These are phyloP conservation scores for Laupala kohalensis DNA, from an alignment of 1,140 invertebrate genomes.

Conservation along the genomic window DNA sequence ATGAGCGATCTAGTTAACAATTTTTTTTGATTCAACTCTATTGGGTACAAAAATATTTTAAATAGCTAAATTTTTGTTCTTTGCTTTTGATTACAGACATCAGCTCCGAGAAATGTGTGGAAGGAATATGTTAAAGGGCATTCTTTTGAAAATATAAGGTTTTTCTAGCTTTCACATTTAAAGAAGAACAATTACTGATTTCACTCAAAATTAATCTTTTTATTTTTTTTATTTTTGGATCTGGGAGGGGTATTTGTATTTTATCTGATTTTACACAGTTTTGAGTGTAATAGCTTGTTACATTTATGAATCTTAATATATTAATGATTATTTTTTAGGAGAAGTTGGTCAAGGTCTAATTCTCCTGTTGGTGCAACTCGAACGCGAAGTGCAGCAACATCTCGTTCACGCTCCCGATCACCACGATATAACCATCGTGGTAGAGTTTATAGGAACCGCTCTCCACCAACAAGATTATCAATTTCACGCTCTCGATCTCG, in stretches of 20 bases:
- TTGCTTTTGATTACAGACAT: background rate
- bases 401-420: constrained; percentile 29
- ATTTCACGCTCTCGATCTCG: constrained; percentile 27
- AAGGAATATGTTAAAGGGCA: no score
- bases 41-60: background rate
- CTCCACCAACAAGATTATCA: constrained; percentile 26
- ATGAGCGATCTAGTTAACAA: no score
- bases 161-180: no score
- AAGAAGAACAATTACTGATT: no score
- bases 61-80: background rate
- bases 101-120: no score
- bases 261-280: background rate
- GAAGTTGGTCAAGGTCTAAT: constrained; percentile 22
- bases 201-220: no score
- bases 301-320: background rate
- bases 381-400: constrained; percentile 30
- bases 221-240: background rate
- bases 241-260: background rate
- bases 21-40: no score
- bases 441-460: constrained; percentile 34
- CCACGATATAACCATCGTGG: constrained; percentile 27
- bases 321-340: constrained; percentile 5
- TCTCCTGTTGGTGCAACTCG: constrained; percentile 26
- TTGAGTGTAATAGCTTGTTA: background rate
- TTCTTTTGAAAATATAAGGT: no score